Evolutionary conservation across 2,888 invertebrate species (phyloP), one percentile per base, ranked within the genome.

Genomic region (Microctonus hyperodae): DNA sequence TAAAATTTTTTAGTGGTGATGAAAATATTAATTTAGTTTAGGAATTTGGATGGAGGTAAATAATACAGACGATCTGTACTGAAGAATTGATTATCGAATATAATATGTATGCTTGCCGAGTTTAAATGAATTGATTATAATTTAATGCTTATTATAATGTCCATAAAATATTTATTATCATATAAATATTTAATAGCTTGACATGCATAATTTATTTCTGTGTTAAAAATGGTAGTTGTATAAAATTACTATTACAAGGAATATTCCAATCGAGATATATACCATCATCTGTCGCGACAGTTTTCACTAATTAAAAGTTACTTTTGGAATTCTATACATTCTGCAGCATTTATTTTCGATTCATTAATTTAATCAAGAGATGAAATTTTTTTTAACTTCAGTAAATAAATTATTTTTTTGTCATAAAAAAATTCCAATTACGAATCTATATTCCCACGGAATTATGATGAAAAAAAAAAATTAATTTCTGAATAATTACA

Each of bases 181-280:
- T n/a, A 37, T 55, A 1, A 31, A 51, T 51, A 51, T 23, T 51
- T 22, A 1, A 51, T 22, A 33, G 35, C 4, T 53, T 28, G 2
- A 10, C 11, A 61, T 33, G 48, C 23, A 59, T 59, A 53, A 62
- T 56, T 48, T 31, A 65, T 61, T 51, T 57, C 22, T 37, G 23
- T 22, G 40, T 64, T 53, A 28, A 40, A 61, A 67, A 40, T 64
- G 57, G 37, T 35, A 33, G 31, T 65, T 65, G 63, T 70, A 70
- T 70, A 37, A 13, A 37, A 37, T n/a, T 37, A n/a, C n/a, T 2
- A 68, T 61, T 68, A 59, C 57, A 59, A 62, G 76, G 80, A 80
- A 79, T 81, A 82, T 82, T 81, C 77, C 79, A 83, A 81, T 79
- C 78, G 76, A 82, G 81, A 69, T 81, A 82, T 70, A 70, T n/a